Base-by-base conservation (phyloP, 2,888 invertebrate species). In the Stenoptilia bipunctidactyla region DNA sequence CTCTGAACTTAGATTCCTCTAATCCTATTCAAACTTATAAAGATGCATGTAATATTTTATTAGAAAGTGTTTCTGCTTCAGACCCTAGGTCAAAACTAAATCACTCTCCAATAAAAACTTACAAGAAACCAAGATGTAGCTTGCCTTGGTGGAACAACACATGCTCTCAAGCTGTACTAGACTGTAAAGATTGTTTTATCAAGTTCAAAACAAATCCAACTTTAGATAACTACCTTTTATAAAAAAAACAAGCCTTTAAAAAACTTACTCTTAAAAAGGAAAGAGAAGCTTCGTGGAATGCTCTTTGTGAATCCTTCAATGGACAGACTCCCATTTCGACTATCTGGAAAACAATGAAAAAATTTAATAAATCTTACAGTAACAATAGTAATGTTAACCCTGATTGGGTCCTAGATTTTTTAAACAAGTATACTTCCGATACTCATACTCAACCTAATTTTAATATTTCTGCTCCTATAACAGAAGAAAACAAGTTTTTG, bases 81-180 rank as follows among this genome's bases (percentile, higher is more conserved):
- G 8, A 20, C 20, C n/a, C n/a, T n/a, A n/a, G n/a, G n/a, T 20
- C 20, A 20, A 20, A 3, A 20, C 8, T 5, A 5, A 20, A 20
- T 20, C 3, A 20, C 8, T n/a, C n/a, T n/a, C n/a, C n/a, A n/a
- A n/a, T n/a, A n/a, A 20, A 20, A 20, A 20, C 20, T 20, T 5
- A 20, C 20, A 20, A 20, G 4, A 20, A 13, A 20, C 20, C 20
- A 3, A 20, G 20, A 20, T 20, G 8, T 8, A 20, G 20, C 13
- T 37, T 41, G 13, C 41, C 34, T 34, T 41, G 38, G 41, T 41
- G 37, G 41, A 41, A 41, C 25, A 5, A 25, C 12, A 38, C 25
- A 34, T 41, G 41, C 27, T 33, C 36, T n/a, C 13, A 36, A 9
- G 42, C 37, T 13, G 42, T 42, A 33, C 8, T 15, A 6, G 25